Conservation (phyloP, 1,140 invertebrate genomes). For the Drosophila truncata region DNA sequence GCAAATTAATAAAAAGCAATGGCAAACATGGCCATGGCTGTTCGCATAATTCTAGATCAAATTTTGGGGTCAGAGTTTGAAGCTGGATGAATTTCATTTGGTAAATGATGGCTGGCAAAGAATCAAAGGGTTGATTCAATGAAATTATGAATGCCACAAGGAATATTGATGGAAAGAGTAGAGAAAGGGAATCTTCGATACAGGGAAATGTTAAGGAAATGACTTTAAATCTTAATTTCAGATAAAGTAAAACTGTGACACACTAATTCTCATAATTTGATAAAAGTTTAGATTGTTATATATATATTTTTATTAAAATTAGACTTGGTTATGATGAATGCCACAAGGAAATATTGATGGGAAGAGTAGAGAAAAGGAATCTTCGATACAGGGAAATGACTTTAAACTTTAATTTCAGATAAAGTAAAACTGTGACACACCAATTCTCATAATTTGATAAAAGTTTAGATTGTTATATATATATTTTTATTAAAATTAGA, state of each 20-base stretch:
- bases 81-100: slow-evolving; percentile 35
- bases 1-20: slow-evolving; percentile 57
- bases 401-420: background rate
- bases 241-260: background rate
- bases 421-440: background rate
- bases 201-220: background rate
- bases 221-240: background rate
- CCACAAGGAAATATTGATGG: background rate
- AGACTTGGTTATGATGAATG: slow-evolving; percentile 34
- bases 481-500: too few relatives aligned
- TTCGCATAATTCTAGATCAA: slow-evolving; percentile 24
- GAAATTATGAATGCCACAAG: slow-evolving; percentile 18
- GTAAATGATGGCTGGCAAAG: slow-evolving; percentile 32
- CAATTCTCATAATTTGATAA: background rate
- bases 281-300: background rate
- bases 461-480: background rate
- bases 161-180: background rate
- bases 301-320: too few relatives aligned
- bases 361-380: background rate
- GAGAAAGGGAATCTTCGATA: too few relatives aligned
- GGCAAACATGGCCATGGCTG: slow-evolving; percentile 30
- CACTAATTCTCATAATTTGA: background rate
- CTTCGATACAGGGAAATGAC: background rate
- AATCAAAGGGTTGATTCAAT: slow-evolving; percentile 20
- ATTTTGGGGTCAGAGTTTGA: slow-evolving; percentile 3